Percentiles rank a stretch among this genome's conserved stretches.
phyloP scores from a whole-genome alignment of 2,113 vertebrate genomes.

The Collichthys lucidus region DNA sequence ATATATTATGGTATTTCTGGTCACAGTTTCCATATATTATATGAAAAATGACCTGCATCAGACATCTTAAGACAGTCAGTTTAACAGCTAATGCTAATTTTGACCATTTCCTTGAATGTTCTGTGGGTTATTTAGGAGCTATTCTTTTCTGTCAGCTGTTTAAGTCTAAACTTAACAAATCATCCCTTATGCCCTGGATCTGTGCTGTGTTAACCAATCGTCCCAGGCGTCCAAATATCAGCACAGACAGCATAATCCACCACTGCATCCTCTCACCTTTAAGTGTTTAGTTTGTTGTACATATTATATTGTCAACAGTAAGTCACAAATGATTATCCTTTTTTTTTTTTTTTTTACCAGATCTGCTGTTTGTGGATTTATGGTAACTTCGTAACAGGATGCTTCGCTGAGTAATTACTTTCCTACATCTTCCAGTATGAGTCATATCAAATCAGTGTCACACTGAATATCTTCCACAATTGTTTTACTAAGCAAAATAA shows the following conservation, averaged over 20 bases:
- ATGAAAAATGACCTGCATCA: background rate
- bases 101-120: background rate
- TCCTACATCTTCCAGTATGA: constrained; percentile 30
- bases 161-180: constrained; percentile 62
- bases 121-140: constrained; percentile 10
- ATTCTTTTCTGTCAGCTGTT: constrained; percentile 58
- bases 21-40: constrained; percentile 8
- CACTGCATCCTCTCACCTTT: background rate
- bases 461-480: constrained; percentile 38
- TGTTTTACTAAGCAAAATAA: constrained; percentile 60
- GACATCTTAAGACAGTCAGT: background rate
- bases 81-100: background rate
- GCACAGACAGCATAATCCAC: background rate
- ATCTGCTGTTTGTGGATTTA: constrained; percentile 5
- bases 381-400: background rate
- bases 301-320: too few relatives aligned
- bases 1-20: background rate
- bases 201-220: background rate
- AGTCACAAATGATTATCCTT: background rate
- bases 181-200: constrained; percentile 24
- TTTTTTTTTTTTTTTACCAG: background rate
- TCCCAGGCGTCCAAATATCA: background rate
- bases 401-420: constrained; percentile 33
- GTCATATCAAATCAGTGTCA: constrained; percentile 46
- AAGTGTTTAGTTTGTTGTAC: too few relatives aligned